Conservation (phyloP, 64 coral and sea anemone species). For the Hydrozoanthus tunicans region DNA sequence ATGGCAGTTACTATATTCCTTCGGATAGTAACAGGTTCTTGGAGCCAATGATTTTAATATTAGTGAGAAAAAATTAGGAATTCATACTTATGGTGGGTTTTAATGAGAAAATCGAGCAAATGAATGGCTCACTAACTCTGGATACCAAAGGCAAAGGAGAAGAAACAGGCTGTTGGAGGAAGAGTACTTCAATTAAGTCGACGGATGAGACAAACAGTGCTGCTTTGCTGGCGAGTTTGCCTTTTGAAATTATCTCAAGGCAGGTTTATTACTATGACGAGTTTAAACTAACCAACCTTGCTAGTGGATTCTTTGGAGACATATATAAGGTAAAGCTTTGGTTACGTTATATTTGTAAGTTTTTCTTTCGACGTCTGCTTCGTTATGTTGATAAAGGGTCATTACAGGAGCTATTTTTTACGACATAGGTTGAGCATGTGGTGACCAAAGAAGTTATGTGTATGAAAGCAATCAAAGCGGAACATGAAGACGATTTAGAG, state of each 20-base stretch:
- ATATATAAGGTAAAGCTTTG: conserved; percentile 68
- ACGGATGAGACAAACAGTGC: background rate
- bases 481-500: conserved; percentile 12
- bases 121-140: conserved; percentile 45
- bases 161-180: background rate
- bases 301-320: conserved; percentile 87
- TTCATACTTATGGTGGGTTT: conserved; percentile 87
- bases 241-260: conserved; percentile 59
- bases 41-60: conserved; percentile 15
- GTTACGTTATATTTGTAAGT: conserved; percentile 8
- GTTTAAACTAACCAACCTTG: conserved; percentile 58
- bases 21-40: conserved; percentile 21
- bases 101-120: conserved; percentile 70
- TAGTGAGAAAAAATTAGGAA: background rate
- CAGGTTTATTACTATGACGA: conserved; percentile 73
- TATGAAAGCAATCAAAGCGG: conserved; percentile 73
- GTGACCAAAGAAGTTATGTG: conserved; percentile 79
- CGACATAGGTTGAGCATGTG: conserved; percentile 66
- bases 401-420: conserved; percentile 35
- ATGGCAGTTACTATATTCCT: background rate
- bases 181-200: conserved; percentile 13
- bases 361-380: conserved; percentile 14
- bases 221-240: conserved; percentile 54
- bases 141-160: background rate
- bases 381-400: background rate